Evolutionary conservation across 2,113 vertebrate genomes (phyloP).

Genomic region (Polypterus senegalus): DNA sequence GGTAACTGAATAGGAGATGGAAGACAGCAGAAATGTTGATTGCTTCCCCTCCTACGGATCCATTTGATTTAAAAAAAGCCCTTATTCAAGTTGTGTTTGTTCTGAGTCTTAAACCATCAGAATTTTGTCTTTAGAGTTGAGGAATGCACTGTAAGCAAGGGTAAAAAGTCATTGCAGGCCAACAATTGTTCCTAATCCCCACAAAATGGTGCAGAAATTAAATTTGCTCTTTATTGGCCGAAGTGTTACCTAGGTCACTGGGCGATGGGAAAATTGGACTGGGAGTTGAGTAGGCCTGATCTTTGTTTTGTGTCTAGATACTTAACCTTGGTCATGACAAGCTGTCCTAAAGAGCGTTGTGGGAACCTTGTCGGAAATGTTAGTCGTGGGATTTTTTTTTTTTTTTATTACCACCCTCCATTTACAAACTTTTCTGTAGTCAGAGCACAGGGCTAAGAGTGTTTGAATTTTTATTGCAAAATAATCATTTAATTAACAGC

Average conservation of each 20-base stretch:
- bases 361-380: slow-evolving; percentile 58
- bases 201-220: slow-evolving; percentile 81
- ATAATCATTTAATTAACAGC: slow-evolving; percentile 79
- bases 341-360: slow-evolving; percentile 53
- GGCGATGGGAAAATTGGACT: slow-evolving; percentile 70
- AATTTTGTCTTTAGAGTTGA: slow-evolving; percentile 50
- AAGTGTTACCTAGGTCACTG: slow-evolving; percentile 80
- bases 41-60: slow-evolving; percentile 65
- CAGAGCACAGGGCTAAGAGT: slow-evolving; percentile 57
- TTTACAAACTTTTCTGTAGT: slow-evolving; percentile 50
- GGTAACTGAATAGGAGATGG: slow-evolving; percentile 55
- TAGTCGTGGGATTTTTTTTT: slow-evolving; percentile 43
- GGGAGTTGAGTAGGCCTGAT: slow-evolving; percentile 59
- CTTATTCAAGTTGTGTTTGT: slow-evolving; percentile 80
- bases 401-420: slow-evolving; percentile 42
- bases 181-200: slow-evolving; percentile 74
- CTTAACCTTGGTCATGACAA: slow-evolving; percentile 72
- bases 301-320: slow-evolving; percentile 73
- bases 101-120: slow-evolving; percentile 71
- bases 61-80: slow-evolving; percentile 63
- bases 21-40: slow-evolving; percentile 50
- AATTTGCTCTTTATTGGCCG: slow-evolving; percentile 72
- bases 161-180: slow-evolving; percentile 66
- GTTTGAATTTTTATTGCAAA: slow-evolving; percentile 63
- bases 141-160: slow-evolving; percentile 56